Conservation (phyloP, 1,140 invertebrate genomes). For the Spodoptera frugiperda region DNA sequence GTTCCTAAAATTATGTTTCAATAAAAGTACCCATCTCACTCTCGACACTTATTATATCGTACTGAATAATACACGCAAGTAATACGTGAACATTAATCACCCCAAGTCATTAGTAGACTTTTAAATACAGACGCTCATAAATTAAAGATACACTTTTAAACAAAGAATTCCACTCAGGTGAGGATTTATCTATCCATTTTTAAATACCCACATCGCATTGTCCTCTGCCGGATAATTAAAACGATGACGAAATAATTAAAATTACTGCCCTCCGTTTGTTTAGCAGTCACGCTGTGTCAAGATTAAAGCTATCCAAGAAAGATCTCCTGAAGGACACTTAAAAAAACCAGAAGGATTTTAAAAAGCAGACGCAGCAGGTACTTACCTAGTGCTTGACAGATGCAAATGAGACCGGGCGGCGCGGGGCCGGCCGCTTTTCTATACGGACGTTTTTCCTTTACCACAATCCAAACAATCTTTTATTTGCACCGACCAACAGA, state of each 20-base stretch:
- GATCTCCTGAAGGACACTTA: slow-evolving; percentile 53
- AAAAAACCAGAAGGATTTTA: slow-evolving; percentile 59
- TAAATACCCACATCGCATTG: slow-evolving; percentile 22
- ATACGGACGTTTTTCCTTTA: slow-evolving; percentile 69
- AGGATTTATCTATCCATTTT: slow-evolving; percentile 11
- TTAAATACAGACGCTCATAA: slow-evolving; percentile 15
- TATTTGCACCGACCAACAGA: slow-evolving; percentile 63
- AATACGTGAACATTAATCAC: neutral
- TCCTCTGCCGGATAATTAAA: slow-evolving; percentile 41
- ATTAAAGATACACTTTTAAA: slow-evolving; percentile 22
- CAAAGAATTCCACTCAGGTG: slow-evolving; percentile 28
- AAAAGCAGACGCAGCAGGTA: slow-evolving; percentile 65
- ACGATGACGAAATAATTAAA: slow-evolving; percentile 49
- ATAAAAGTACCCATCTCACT: too few species aligned
- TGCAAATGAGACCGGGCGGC: slow-evolving; percentile 72
- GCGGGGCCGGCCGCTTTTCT: slow-evolving; percentile 62
- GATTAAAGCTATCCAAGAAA: slow-evolving; percentile 54
- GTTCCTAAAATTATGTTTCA: neutral
- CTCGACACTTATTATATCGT: too few species aligned
- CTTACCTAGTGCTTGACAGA: slow-evolving; percentile 76
- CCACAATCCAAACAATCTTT: slow-evolving; percentile 77
- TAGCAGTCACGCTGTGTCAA: slow-evolving; percentile 45
- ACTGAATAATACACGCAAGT: neutral
- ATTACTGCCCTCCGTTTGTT: slow-evolving; percentile 45
- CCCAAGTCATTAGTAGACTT: neutral